Percentiles rank a stretch among this genome's conserved stretches.
Conservation (phyloP, 2,113 vertebrate species). For the Pyxicephalus adspersus region DNA sequence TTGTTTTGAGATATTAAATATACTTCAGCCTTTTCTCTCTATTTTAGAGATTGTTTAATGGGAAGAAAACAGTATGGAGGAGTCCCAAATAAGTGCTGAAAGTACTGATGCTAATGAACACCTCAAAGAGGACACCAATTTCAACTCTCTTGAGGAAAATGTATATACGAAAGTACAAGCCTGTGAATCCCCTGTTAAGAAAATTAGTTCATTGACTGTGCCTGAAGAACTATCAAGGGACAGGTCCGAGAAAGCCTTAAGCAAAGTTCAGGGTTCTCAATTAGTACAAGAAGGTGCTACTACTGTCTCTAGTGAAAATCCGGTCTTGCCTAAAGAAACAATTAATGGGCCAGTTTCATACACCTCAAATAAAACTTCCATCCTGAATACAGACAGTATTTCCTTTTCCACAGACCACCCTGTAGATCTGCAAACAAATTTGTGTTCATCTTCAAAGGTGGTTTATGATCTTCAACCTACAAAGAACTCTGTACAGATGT, state of each 20-base stretch:
- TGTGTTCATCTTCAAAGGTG: conserved; percentile 79
- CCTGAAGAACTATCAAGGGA: conserved; percentile 83
- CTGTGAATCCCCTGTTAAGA: conserved; percentile 78
- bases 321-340: conserved; percentile 88
- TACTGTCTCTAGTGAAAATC: conserved; percentile 84
- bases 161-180: conserved; percentile 80
- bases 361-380: conserved; percentile 87
- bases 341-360: conserved; percentile 98
- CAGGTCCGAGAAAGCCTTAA: conserved; percentile 92
- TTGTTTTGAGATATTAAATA: background rate
- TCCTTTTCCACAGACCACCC: conserved; percentile 84
- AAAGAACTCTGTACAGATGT: conserved; percentile 82
- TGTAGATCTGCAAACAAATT: conserved; percentile 77
- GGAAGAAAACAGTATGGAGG: conserved; percentile 81
- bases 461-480: conserved; percentile 80
- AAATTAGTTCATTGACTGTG: conserved; percentile 79
- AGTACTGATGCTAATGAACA: conserved; percentile 82
- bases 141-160: conserved; percentile 76
- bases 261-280: conserved; percentile 89
- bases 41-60: conserved; percentile 78
- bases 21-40: conserved; percentile 60
- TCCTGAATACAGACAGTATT: conserved; percentile 85
- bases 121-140: conserved; percentile 77
- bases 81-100: conserved; percentile 78
- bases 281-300: conserved; percentile 89